Evolutionary conservation across 2,797 vertebrate genomes (phyloP).

Genomic region (Tenualosa ilisha): DNA sequence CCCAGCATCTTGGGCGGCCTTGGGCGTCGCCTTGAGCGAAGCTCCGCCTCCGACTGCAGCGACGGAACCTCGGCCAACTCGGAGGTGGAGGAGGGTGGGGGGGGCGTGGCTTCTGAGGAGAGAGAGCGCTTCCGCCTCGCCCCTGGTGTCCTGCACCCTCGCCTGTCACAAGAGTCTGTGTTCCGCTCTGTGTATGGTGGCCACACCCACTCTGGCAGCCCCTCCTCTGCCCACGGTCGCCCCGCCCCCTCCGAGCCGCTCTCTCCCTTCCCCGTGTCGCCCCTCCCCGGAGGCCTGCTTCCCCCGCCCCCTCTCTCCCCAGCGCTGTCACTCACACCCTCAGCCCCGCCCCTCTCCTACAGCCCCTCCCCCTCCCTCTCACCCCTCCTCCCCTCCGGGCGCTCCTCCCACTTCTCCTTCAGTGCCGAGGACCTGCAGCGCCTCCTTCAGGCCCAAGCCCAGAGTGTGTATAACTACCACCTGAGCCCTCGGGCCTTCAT

Average conservation of each 20-base stretch:
- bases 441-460: conserved; percentile 91
- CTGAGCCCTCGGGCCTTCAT: conserved; percentile 90
- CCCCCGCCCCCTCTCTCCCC: conserved; percentile 79
- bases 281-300: conserved; percentile 83
- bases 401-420: conserved; percentile 92
- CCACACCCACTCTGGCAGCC: conserved; percentile 33
- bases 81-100: conserved; percentile 78
- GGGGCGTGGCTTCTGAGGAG: conserved; percentile 58
- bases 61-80: conserved; percentile 88
- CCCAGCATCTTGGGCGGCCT: conserved; percentile 80
- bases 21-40: conserved; percentile 81
- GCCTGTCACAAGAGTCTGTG: conserved; percentile 81
- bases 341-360: conserved; percentile 82
- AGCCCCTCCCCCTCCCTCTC: conserved; percentile 87
- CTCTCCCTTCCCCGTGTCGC: conserved; percentile 89
- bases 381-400: conserved; percentile 58
- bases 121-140: conserved; percentile 13
- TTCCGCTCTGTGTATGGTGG: conserved; percentile 82
- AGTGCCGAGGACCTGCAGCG: conserved; percentile 94
- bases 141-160: conserved; percentile 68
- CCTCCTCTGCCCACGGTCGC: conserved; percentile 54
- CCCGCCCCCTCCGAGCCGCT: conserved; percentile 81
- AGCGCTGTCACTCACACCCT: conserved; percentile 86
- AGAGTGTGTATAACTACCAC: conserved; percentile 92
- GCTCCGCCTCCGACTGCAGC: conserved; percentile 90